These are phyloP conservation scores for Ditylenchus dipsaci DNA, from an alignment of 1,140 invertebrate species.

Conservation along the genomic window DNA sequence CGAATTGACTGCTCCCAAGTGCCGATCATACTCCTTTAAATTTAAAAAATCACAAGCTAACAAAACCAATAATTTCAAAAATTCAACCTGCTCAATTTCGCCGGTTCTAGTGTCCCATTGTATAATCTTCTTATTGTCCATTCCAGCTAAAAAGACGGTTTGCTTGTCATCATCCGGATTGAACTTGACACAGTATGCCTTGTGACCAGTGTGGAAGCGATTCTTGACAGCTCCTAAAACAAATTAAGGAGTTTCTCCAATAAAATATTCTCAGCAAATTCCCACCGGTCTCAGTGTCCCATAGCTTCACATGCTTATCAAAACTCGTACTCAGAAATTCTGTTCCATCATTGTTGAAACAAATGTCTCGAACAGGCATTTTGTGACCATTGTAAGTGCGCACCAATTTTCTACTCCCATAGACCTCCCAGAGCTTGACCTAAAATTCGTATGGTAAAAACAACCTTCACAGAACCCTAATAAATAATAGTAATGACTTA, in stretches of 20 bases:
- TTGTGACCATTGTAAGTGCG: constrained; percentile 92
- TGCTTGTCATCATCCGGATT: constrained; percentile 95
- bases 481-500: constrained; percentile 68
- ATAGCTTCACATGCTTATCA: constrained; percentile 86
- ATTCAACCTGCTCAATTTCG: constrained; percentile 70
- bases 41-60: neutral
- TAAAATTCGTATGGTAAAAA: constrained; percentile 26
- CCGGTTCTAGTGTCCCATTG: constrained; percentile 91
- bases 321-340: constrained; percentile 85
- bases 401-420: constrained; percentile 86
- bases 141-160: constrained; percentile 93
- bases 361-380: constrained; percentile 90
- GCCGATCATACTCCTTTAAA: constrained; percentile 90
- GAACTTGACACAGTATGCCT: constrained; percentile 79
- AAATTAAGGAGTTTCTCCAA: neutral
- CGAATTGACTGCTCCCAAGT: constrained; percentile 94
- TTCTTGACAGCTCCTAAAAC: constrained; percentile 53
- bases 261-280: neutral
- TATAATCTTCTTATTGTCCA: constrained; percentile 93
- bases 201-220: constrained; percentile 55
- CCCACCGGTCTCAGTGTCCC: constrained; percentile 88
- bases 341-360: constrained; percentile 88
- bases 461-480: neutral
- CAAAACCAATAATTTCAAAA: constrained; percentile 11
- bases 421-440: constrained; percentile 90